Base-by-base conservation (phyloP, 2,113 vertebrate species). In the Kryptolebias marmoratus region DNA sequence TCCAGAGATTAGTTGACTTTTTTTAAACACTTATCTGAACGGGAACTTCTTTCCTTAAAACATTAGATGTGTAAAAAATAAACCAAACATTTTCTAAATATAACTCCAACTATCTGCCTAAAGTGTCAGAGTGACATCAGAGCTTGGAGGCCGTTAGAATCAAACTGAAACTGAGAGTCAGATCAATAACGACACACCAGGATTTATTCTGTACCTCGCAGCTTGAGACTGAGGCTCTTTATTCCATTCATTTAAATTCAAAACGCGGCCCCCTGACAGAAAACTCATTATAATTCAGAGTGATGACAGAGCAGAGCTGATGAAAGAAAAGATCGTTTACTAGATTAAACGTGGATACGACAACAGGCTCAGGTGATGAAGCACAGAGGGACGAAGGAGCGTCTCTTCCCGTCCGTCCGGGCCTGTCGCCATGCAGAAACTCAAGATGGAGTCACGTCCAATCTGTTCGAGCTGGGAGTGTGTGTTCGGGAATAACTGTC, bases 251-350 rank as follows among this genome's bases (percentile, higher is more conserved):
- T 82, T 85, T 64, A 68, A 61, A 87, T 80, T 82, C 81, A 58
- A 56, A 59, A 73, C 11, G 49, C n/a, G 9, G 53, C 49, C 64
- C 13, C 55, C 75, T 71, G 64, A 27, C 71, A 77, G 79, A 76
- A 62, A 55, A 71, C 67, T 74, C 68, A 65, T 79, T 88, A 80
- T 67, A 32, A 81, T 72, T 79, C 69, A 52, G 82, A 76, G 61
- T 39, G 79, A 77, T 69, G 71, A 76, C 65, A 84, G 66, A 70
- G 64, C 5, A 15, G 70, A 60, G 67, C 48, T 55, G 75, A 77
- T 59, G 77, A 72, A 81, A 73, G 74, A 55, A 61, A 64, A 77
- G 57, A 61, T 52, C 64, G 73, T 81, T 73, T 83, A 81, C 53
- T 53, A 13, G 73, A 84, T 54, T 50, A 66, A 68, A 80, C 63